phyloP scores from a whole-genome alignment of 1,140 invertebrate species.

The Lerema accius region DNA sequence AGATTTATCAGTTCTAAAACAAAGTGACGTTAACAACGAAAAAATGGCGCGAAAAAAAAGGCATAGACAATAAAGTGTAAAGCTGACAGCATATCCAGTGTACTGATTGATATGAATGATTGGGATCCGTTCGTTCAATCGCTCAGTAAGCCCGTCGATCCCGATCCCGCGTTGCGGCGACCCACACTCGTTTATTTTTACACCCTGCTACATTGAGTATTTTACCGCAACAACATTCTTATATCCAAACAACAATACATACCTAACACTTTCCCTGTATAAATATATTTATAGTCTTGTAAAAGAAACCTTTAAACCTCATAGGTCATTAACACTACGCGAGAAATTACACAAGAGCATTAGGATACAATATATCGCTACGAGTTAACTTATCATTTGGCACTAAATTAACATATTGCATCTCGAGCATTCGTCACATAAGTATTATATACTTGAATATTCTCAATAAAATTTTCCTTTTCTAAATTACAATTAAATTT shows the following conservation, averaged over 20 bases:
- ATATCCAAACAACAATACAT: slow-evolving; percentile 78
- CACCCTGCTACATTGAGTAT: slow-evolving; percentile 78
- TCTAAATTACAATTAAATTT: slow-evolving; percentile 70
- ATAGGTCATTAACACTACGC: slow-evolving; percentile 79
- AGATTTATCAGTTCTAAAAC: no score
- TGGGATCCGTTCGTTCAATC: no score
- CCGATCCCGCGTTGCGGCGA: neutral
- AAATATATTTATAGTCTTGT: slow-evolving; percentile 81
- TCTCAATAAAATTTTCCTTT: slow-evolving; percentile 49
- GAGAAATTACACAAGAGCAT: slow-evolving; percentile 79
- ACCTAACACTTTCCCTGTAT: slow-evolving; percentile 81
- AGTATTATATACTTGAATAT: slow-evolving; percentile 67
- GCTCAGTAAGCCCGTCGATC: no score
- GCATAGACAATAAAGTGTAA: no score
- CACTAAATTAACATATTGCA: slow-evolving; percentile 83
- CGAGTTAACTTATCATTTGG: slow-evolving; percentile 82
- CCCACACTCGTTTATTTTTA: slow-evolving; percentile 63
- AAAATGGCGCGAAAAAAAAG: no score
- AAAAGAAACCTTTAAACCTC: slow-evolving; percentile 81
- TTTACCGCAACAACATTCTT: slow-evolving; percentile 77
- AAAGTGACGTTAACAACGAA: no score
- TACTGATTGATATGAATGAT: no score
- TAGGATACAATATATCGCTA: slow-evolving; percentile 81
- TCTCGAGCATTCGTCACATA: slow-evolving; percentile 78
- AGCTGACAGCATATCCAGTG: no score